Evolutionary conservation across 2,888 invertebrate species (phyloP).

Genomic region (Nowickia ferox): DNA sequence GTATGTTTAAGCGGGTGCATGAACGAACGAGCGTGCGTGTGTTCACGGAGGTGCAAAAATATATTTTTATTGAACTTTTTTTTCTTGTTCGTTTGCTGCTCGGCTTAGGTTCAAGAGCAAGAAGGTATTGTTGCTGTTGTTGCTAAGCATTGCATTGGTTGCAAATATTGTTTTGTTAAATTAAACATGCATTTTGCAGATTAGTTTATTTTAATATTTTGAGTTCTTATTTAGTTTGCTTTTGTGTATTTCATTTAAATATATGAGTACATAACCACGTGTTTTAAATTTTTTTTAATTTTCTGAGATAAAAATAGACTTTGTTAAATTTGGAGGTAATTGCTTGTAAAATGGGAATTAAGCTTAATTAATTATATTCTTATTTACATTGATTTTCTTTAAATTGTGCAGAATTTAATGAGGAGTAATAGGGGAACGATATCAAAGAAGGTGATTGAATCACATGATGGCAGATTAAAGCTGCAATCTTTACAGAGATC

Average conservation of each 20-base stretch:
- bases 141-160: conserved; percentile 9
- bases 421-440: no score
- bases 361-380: no score
- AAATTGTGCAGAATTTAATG: no score
- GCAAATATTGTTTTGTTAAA: conserved; percentile 39
- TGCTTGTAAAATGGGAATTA: no score
- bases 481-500: no score
- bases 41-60: conserved; percentile 51
- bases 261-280: background rate
- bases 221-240: background rate
- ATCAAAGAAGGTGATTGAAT: no score
- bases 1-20: conserved; percentile 51
- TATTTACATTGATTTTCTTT: no score
- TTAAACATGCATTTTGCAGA: conserved; percentile 34
- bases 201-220: conserved; percentile 43
- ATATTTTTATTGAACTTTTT: conserved; percentile 38
- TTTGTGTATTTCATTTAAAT: background rate
- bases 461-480: no score
- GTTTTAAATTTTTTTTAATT: no score
- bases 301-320: no score
- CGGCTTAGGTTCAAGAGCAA: conserved; percentile 16
- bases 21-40: background rate
- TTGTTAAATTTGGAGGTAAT: no score
- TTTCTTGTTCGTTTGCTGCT: conserved; percentile 10
- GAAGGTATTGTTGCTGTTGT: conserved; percentile 6